Conservation (phyloP, 2,888 invertebrate species). For the Eristalis intricaria region DNA sequence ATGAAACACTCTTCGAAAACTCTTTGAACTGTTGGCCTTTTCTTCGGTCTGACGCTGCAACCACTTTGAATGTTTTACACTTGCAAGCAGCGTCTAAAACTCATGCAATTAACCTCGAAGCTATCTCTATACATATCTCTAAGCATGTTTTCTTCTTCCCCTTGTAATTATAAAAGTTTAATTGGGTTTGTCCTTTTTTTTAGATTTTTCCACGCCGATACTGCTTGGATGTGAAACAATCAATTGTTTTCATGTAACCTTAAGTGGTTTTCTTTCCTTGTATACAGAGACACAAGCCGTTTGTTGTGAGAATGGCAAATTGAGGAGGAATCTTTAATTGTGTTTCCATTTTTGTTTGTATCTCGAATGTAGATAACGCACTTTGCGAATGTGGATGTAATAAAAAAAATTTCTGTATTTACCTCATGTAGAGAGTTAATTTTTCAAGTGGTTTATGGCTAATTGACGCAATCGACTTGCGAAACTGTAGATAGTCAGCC, state of each 20-base stretch:
- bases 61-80: neutral
- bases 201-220: constrained; percentile 3
- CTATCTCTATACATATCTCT: neutral
- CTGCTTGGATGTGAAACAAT: neutral
- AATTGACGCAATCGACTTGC: too few relatives aligned
- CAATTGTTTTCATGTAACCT: neutral
- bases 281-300: neutral
- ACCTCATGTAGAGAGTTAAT: too few relatives aligned
- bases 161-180: constrained; percentile 81
- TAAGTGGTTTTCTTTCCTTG: neutral
- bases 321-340: too few relatives aligned
- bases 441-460: too few relatives aligned
- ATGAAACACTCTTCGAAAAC: neutral
- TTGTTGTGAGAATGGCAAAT: neutral
- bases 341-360: too few relatives aligned
- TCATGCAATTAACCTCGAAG: neutral
- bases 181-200: constrained; percentile 78
- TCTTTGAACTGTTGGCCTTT: neutral
- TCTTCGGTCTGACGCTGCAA: neutral
- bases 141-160: constrained; percentile 76
- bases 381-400: too few relatives aligned
- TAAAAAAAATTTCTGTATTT: too few relatives aligned
- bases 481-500: too few relatives aligned
- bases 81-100: neutral
- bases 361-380: too few relatives aligned